These are phyloP conservation scores for Gephyroberyx darwinii DNA, from an alignment of 2,797 vertebrate genomes.

Conservation along the genomic window DNA sequence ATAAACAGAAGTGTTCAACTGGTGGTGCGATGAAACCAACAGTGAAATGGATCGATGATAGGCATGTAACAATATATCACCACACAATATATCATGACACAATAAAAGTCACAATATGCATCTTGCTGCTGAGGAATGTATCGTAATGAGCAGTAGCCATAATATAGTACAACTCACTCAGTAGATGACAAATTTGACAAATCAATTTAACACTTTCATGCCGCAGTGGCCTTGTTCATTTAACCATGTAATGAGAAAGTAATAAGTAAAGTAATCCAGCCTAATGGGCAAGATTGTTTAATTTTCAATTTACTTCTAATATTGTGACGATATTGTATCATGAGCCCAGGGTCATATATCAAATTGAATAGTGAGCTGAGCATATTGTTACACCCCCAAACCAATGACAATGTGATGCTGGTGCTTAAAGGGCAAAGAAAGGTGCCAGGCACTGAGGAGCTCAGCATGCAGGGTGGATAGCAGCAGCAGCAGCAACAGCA, in stretches of 20 bases:
- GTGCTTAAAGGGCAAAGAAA: slow-evolving; percentile 70
- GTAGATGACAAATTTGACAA: not conserved
- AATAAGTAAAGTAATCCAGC: not conserved
- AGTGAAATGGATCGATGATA: slow-evolving; percentile 39
- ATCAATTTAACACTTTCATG: not conserved
- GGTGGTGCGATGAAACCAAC: slow-evolving; percentile 26
- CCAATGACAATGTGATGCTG: slow-evolving; percentile 39
- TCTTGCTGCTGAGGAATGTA: not conserved
- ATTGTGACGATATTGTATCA: slow-evolving; percentile 25
- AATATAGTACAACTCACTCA: not conserved
- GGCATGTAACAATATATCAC: slow-evolving; percentile 43
- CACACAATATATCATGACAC: not conserved
- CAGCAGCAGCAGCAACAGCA: slow-evolving; percentile 76
- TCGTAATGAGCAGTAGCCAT: not conserved
- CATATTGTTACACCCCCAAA: slow-evolving; percentile 26
- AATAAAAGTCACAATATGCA: slow-evolving; percentile 1
- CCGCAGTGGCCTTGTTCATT: not conserved
- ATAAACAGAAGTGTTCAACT: slow-evolving; percentile 25
- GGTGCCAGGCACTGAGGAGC: slow-evolving; percentile 83
- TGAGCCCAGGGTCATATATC: slow-evolving; percentile 23
- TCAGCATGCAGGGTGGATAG: slow-evolving; percentile 85
- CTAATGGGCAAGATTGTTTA: not conserved
- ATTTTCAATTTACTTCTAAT: not conserved
- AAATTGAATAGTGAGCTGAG: slow-evolving; percentile 32
- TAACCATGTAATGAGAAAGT: not conserved